Percentiles rank a stretch among this genome's conserved stretches.
Conservation (phyloP, 2,113 vertebrate species). For the Sebastes fasciatus region DNA sequence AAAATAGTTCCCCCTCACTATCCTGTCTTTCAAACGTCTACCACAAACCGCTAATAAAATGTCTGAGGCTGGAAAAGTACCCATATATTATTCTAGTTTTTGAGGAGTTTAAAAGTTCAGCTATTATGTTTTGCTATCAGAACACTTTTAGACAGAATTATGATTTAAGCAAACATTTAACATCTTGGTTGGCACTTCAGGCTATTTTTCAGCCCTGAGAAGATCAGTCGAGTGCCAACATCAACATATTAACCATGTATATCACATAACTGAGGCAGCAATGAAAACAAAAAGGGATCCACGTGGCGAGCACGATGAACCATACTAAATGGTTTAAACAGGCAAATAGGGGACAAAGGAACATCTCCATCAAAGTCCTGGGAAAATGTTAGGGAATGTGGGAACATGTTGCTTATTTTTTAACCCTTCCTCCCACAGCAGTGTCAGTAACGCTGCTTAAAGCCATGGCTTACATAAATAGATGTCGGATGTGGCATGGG, state of each 20-base stretch:
- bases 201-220: slow-evolving; percentile 38
- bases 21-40: not conserved
- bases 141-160: slow-evolving; percentile 24
- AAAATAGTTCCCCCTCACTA: not conserved
- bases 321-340: slow-evolving; percentile 28
- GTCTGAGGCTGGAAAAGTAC: not conserved
- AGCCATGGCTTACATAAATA: not conserved
- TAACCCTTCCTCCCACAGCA: not conserved
- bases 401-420: slow-evolving; percentile 29
- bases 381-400: slow-evolving; percentile 53
- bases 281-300: slow-evolving; percentile 47
- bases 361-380: slow-evolving; percentile 47
- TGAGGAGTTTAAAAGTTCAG: not conserved
- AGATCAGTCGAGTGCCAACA: slow-evolving; percentile 32
- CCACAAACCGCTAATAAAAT: slow-evolving; percentile 2
- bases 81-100: not conserved
- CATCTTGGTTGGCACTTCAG: slow-evolving; percentile 22
- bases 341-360: slow-evolving; percentile 4
- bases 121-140: slow-evolving; percentile 18
- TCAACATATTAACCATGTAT: slow-evolving; percentile 56
- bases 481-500: slow-evolving; percentile 6
- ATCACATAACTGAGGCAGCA: slow-evolving; percentile 34
- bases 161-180: slow-evolving; percentile 45
- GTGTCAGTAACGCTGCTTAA: slow-evolving; percentile 26
- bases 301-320: slow-evolving; percentile 28